phyloP scores from a whole-genome alignment of 2,797 vertebrate genomes.

The Pseudopleuronectes americanus region DNA sequence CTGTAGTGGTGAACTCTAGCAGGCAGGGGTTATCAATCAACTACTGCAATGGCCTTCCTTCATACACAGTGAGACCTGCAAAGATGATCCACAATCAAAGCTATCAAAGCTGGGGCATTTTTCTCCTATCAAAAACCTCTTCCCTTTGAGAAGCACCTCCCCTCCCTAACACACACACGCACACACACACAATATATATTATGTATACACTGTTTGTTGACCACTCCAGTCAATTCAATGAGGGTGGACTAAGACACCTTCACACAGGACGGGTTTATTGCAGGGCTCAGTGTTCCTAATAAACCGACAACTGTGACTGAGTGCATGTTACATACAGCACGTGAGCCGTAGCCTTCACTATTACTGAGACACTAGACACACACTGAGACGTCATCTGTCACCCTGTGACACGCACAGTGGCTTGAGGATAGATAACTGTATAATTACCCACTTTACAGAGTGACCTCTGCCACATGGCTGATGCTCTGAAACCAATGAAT shows the following conservation, averaged over 20 bases:
- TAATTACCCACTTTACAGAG: conserved; percentile 27
- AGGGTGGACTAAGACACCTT: too few relatives aligned
- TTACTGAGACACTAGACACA: neutral
- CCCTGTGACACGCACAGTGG: neutral
- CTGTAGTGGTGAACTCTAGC: too few relatives aligned
- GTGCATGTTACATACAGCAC: neutral
- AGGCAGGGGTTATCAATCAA: neutral
- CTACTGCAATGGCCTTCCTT: neutral
- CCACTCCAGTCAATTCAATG: too few relatives aligned
- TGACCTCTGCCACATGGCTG: conserved; percentile 15
- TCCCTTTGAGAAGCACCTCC: neutral
- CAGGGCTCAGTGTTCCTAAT: neutral
- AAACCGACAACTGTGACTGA: neutral
- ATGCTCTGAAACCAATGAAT: conserved; percentile 28
- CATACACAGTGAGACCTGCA: too few relatives aligned
- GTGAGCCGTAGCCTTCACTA: neutral
- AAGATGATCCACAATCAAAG: neutral
- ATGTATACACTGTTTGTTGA: too few relatives aligned
- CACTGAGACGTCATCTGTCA: neutral
- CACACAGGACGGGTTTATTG: neutral
- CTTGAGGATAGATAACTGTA: conserved; percentile 9
- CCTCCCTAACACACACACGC: neutral
- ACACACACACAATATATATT: too few relatives aligned
- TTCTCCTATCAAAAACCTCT: neutral
- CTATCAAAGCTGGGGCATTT: too few relatives aligned